Evolutionary conservation across 2,797 vertebrate species (phyloP).

Genomic region (Hydrocynus forskahlii): DNA sequence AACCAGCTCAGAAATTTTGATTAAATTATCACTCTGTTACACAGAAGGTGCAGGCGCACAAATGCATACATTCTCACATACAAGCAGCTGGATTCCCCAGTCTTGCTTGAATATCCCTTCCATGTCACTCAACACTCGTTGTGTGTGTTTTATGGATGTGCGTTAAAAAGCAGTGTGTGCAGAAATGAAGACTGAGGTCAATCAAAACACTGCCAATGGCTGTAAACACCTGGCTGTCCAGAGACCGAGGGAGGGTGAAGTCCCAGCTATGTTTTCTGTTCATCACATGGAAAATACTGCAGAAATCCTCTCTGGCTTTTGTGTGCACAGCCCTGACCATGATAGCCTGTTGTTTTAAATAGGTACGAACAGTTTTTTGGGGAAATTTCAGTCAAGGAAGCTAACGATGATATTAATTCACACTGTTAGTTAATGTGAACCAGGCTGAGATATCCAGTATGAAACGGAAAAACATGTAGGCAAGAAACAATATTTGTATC

Average conservation of each 20-base stretch:
- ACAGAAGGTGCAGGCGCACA: not conserved
- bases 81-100: slow-evolving; percentile 5
- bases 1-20: not conserved
- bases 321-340: too few relatives aligned
- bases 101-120: not conserved
- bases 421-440: too few relatives aligned
- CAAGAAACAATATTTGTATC: too few relatives aligned
- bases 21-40: not conserved
- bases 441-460: too few relatives aligned
- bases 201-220: slow-evolving; percentile 8
- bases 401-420: too few relatives aligned
- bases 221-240: slow-evolving; percentile 10
- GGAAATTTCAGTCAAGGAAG: not conserved
- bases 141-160: slow-evolving; percentile 17
- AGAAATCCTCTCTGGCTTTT: not conserved
- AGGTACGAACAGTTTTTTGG: not conserved
- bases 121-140: not conserved
- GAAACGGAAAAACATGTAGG: too few relatives aligned
- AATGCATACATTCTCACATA: not conserved
- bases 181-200: slow-evolving; percentile 17
- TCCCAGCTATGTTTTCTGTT: not conserved
- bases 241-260: too few relatives aligned
- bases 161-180: not conserved
- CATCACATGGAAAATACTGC: not conserved
- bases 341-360: not conserved